Conservation (phyloP, 2,888 invertebrate species). For the Chorisops tibialis region DNA sequence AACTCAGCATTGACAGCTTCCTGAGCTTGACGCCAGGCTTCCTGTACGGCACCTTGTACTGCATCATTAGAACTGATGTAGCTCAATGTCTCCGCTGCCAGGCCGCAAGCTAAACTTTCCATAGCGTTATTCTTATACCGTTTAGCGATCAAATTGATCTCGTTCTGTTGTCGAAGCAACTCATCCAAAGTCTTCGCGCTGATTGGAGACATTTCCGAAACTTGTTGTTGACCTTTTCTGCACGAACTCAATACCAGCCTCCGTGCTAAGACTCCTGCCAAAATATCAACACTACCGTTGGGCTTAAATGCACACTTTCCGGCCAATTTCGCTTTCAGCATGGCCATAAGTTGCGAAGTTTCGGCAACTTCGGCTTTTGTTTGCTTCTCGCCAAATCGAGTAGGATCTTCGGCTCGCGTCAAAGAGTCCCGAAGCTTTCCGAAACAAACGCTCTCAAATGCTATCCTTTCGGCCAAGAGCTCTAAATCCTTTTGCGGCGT, state of each 20-base stretch:
- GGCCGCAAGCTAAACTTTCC: conserved; percentile 65
- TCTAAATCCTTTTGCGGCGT: conserved; percentile 66
- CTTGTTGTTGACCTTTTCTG: conserved; percentile 46
- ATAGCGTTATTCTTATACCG: conserved; percentile 67
- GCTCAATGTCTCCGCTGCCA: conserved; percentile 68
- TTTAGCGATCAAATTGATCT: conserved; percentile 60
- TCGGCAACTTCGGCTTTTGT: conserved; percentile 69
- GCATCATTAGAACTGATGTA: conserved; percentile 55
- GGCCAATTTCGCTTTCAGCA: conserved; percentile 65
- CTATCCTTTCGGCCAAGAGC: conserved; percentile 73
- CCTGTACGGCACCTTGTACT: conserved; percentile 67
- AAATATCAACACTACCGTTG: conserved; percentile 62
- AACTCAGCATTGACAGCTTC: conserved; percentile 72
- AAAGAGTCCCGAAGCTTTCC: conserved; percentile 67
- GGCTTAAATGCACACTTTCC: conserved; percentile 54
- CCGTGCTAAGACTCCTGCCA: conserved; percentile 72
- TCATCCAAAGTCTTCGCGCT: conserved; percentile 49
- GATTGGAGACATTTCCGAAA: conserved; percentile 56
- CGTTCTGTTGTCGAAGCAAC: conserved; percentile 58
- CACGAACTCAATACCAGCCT: conserved; percentile 57
- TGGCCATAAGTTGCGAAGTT: conserved; percentile 72
- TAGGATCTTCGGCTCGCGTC: conserved; percentile 57
- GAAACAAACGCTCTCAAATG: conserved; percentile 73
- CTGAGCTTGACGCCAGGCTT: conserved; percentile 72
- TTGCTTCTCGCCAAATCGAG: conserved; percentile 59